These are phyloP conservation scores for Synanthedon formicaeformis DNA, from an alignment of 2,888 invertebrate species.

Conservation along the genomic window DNA sequence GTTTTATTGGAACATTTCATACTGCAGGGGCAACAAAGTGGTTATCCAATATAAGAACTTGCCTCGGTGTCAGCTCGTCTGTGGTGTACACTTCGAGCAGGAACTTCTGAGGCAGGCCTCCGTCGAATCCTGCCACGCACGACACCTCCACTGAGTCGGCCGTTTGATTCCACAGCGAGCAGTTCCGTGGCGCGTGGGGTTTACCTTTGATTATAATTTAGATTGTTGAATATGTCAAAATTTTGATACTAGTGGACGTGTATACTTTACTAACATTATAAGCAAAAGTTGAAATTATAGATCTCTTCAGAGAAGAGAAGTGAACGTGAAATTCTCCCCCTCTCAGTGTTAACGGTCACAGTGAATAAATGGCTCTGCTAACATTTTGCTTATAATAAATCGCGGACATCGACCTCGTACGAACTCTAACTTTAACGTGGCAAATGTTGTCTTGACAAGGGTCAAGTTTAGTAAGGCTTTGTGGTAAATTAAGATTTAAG, in stretches of 20 bases:
- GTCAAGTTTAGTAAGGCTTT: background rate
- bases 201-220: conserved; percentile 67
- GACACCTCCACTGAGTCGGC: conserved; percentile 84
- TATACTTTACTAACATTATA: too few species aligned
- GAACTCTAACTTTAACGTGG: background rate
- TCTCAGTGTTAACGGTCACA: background rate
- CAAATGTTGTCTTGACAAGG: background rate
- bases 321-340: background rate
- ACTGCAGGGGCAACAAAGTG: background rate
- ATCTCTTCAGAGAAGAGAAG: too few species aligned
- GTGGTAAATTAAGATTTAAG: background rate
- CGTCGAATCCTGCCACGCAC: conserved; percentile 88
- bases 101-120: conserved; percentile 89
- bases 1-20: background rate
- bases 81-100: conserved; percentile 79
- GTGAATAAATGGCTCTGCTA: background rate
- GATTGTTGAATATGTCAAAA: too few species aligned
- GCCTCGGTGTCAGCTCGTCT: conserved; percentile 42
- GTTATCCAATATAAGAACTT: conserved; percentile 2
- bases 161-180: conserved; percentile 86
- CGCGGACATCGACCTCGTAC: background rate
- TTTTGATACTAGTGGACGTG: too few species aligned
- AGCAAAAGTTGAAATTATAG: too few species aligned
- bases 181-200: conserved; percentile 88
- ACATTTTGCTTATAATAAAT: background rate